phyloP scores from a whole-genome alignment of 1,140 invertebrate genomes.

The Drosophila guanche region DNA sequence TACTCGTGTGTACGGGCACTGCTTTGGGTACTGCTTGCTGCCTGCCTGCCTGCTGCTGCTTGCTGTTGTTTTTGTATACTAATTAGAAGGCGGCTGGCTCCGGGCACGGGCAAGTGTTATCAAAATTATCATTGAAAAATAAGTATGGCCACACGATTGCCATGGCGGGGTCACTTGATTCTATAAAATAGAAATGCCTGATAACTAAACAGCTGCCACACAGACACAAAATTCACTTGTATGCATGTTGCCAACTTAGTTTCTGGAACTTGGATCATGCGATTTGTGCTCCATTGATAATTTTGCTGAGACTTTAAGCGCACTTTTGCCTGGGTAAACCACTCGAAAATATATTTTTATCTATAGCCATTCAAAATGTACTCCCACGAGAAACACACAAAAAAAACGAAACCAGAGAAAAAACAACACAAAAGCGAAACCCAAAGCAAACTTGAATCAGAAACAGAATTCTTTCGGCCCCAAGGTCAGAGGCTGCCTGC shows the following conservation, averaged over 20 bases:
- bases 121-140: constrained; percentile 68
- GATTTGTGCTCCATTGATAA: constrained; percentile 55
- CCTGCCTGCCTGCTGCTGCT: no score
- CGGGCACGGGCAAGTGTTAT: constrained; percentile 42
- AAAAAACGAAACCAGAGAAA: constrained; percentile 5
- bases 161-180: constrained; percentile 61
- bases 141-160: constrained; percentile 51
- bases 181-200: constrained; percentile 41
- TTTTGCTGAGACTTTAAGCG: constrained; percentile 42
- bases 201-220: constrained; percentile 22
- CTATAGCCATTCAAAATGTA: constrained; percentile 11
- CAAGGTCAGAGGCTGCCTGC: constrained; percentile 17
- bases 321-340: background rate
- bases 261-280: constrained; percentile 39
- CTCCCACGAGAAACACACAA: constrained; percentile 9
- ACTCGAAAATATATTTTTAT: constrained; percentile 27
- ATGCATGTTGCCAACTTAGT: constrained; percentile 2
- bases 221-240: background rate
- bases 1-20: no score
- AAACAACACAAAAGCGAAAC: constrained; percentile 1
- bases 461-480: constrained; percentile 4
- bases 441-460: background rate
- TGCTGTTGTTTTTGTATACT: constrained; percentile 41
- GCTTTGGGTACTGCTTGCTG: no score
- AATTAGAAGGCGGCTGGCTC: constrained; percentile 51